A percentile compares a stretch with the other conserved stretches of the same genome.
Conservation (phyloP, 2,888 invertebrate genomes). For the Cheilosia vulpina region DNA sequence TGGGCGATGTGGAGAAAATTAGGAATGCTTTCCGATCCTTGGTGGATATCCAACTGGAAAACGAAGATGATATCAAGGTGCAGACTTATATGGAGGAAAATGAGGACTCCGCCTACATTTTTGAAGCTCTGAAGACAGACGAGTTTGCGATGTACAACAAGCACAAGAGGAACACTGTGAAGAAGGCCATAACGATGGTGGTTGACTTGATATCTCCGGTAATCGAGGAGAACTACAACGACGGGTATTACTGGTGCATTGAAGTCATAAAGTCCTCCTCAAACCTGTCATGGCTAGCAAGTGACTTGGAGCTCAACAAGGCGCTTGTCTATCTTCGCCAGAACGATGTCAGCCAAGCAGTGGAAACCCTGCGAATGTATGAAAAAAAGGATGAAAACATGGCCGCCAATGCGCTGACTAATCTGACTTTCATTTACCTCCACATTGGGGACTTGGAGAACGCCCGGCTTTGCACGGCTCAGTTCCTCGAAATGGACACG, state of each 20-base stretch:
- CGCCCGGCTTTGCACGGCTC: slow-evolving; percentile 90
- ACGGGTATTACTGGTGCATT: slow-evolving; percentile 93
- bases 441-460: slow-evolving; percentile 92
- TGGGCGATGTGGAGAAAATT: slow-evolving; percentile 96
- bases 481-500: slow-evolving; percentile 89
- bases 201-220: slow-evolving; percentile 95
- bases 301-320: slow-evolving; percentile 95
- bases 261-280: slow-evolving; percentile 94
- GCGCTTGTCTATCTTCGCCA: slow-evolving; percentile 93
- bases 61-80: slow-evolving; percentile 92
- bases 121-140: slow-evolving; percentile 91
- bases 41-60: slow-evolving; percentile 93
- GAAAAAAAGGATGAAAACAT: slow-evolving; percentile 94
- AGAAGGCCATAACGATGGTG: slow-evolving; percentile 92
- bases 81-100: slow-evolving; percentile 80
- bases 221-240: slow-evolving; percentile 88
- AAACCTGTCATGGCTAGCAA: slow-evolving; percentile 91
- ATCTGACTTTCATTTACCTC: slow-evolving; percentile 91
- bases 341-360: slow-evolving; percentile 91
- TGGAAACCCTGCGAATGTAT: slow-evolving; percentile 93
- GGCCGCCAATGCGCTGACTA: slow-evolving; percentile 92
- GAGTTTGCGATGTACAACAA: slow-evolving; percentile 89
- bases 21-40: slow-evolving; percentile 95
- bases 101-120: slow-evolving; percentile 84
- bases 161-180: slow-evolving; percentile 89